Evolutionary conservation across 1,140 invertebrate genomes (phyloP).

Genomic region (Maniola jurtina): DNA sequence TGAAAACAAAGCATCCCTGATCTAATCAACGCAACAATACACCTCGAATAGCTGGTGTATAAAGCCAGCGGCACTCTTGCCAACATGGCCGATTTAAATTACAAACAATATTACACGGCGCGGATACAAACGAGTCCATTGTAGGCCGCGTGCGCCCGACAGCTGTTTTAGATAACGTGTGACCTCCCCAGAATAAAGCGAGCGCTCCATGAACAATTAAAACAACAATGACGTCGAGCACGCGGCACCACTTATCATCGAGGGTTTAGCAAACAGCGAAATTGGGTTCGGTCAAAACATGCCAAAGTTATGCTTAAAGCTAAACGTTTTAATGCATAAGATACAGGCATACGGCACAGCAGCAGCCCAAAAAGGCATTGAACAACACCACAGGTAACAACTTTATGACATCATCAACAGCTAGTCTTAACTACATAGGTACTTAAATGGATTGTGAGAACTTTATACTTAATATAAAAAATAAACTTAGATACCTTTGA

Average conservation of each 20-base stretch:
- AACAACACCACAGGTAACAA: not conserved
- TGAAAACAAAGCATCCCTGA: slow-evolving; percentile 67
- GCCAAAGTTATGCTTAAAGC: not conserved
- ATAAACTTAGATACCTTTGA: not conserved
- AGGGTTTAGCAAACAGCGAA: slow-evolving; percentile 26
- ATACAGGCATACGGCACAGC: not conserved
- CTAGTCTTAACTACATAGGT: not conserved
- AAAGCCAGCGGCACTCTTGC: slow-evolving; percentile 53
- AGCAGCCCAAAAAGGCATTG: not conserved
- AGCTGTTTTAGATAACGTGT: slow-evolving; percentile 76
- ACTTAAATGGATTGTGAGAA: slow-evolving; percentile 2
- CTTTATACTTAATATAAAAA: not conserved
- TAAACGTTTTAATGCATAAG: not conserved
- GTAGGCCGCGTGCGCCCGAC: slow-evolving; percentile 68
- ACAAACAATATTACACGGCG: slow-evolving; percentile 72
- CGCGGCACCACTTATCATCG: slow-evolving; percentile 26
- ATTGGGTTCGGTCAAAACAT: slow-evolving; percentile 14
- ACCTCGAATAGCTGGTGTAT: slow-evolving; percentile 69
- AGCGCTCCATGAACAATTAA: slow-evolving; percentile 59
- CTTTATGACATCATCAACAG: not conserved
- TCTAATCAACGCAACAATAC: slow-evolving; percentile 77
- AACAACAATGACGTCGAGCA: slow-evolving; percentile 41
- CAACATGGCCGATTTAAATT: slow-evolving; percentile 70
- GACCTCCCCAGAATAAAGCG: slow-evolving; percentile 70
- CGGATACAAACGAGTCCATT: slow-evolving; percentile 73